phyloP scores from a whole-genome alignment of 2,797 vertebrate species.

The Crocidura indochinensis region DNA sequence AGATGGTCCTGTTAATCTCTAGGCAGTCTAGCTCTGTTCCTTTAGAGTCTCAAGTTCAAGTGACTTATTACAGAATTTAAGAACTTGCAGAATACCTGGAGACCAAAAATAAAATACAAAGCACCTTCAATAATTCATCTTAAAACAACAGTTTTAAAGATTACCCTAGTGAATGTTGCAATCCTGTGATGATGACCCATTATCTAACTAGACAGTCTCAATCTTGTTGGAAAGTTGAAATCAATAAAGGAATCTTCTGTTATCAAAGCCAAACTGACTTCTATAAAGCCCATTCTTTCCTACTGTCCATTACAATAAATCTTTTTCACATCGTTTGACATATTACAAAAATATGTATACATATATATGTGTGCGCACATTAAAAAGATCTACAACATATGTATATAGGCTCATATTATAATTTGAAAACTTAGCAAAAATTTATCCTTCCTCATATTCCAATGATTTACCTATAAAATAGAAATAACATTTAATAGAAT shows the following conservation, averaged over 20 bases:
- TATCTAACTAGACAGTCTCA: not conserved
- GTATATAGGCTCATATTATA: not conserved
- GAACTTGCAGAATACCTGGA: not conserved
- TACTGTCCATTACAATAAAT: not conserved
- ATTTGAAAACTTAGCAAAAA: not conserved
- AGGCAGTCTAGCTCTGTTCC: not conserved
- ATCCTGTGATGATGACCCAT: not conserved
- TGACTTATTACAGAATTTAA: constrained; percentile 9
- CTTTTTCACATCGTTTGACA: not conserved
- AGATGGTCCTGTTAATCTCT: not conserved
- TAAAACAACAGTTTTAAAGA: not conserved
- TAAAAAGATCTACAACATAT: not conserved
- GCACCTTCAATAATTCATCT: not conserved
- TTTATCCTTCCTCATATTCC: not conserved
- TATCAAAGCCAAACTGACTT: not conserved
- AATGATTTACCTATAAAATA: not conserved
- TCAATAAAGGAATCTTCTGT: not conserved
- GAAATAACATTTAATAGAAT: not conserved
- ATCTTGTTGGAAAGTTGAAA: not conserved
- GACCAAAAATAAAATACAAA: not conserved
- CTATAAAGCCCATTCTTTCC: not conserved
- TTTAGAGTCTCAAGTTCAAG: not conserved
- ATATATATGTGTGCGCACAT: no score
- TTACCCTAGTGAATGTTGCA: no score
- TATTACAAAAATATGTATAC: not conserved